Percentiles rank a stretch among this genome's conserved stretches.
Conservation (phyloP, 2,888 invertebrate species). For the Leptinotarsa rubiginosa region DNA sequence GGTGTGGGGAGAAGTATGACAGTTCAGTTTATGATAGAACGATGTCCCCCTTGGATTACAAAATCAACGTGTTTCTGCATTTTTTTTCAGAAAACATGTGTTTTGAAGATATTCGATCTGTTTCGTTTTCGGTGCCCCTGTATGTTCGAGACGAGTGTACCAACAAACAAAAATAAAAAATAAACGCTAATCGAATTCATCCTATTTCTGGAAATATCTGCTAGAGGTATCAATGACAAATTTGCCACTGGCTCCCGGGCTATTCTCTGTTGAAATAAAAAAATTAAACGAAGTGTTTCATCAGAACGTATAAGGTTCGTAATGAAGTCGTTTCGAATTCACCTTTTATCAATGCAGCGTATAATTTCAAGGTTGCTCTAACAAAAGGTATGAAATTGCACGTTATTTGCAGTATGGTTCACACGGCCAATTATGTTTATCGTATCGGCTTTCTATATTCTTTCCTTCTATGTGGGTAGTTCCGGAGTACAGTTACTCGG, state of each 20-base stretch:
- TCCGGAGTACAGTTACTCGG: slow-evolving; percentile 19
- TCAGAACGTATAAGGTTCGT: slow-evolving; percentile 10
- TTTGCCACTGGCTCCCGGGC: not conserved
- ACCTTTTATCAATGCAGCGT: slow-evolving; percentile 17
- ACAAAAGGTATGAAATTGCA: slow-evolving; percentile 32
- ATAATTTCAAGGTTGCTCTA: slow-evolving; percentile 31
- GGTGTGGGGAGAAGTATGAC: too few species aligned
- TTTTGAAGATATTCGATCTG: too few species aligned
- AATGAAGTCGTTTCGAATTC: slow-evolving; percentile 6
- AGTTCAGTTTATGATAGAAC: too few species aligned
- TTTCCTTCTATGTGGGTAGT: not conserved
- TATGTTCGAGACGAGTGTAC: too few species aligned
- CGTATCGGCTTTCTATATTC: slow-evolving; percentile 1
- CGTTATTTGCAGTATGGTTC: slow-evolving; percentile 20
- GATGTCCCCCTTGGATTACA: too few species aligned
- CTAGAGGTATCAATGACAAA: too few species aligned
- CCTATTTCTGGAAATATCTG: too few species aligned
- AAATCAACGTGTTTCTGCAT: too few species aligned
- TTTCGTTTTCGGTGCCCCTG: too few species aligned
- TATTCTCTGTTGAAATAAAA: not conserved
- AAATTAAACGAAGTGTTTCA: not conserved
- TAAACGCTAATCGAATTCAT: too few species aligned
- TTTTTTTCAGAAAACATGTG: too few species aligned
- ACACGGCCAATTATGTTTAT: slow-evolving; percentile 22
- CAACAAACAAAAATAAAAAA: too few species aligned